Percentiles rank a stretch among this genome's conserved stretches.
These are phyloP conservation scores for Drosophila flavopinicola DNA, from an alignment of 2,888 invertebrate genomes.

Conservation along the genomic window DNA sequence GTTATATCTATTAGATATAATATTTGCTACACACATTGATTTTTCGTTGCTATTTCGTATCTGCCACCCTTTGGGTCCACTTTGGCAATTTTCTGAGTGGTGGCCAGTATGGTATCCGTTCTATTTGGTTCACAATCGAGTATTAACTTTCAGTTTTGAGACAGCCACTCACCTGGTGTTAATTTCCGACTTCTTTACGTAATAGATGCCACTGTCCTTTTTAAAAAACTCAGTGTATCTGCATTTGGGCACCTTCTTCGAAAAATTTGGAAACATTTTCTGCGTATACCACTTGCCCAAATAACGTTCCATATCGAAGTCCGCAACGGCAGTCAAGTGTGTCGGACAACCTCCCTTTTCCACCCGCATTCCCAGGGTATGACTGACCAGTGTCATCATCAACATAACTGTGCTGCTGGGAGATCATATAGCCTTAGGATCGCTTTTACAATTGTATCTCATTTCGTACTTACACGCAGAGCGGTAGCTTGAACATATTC, in stretches of 20 bases:
- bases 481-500: conserved; percentile 21
- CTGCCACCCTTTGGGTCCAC: neutral
- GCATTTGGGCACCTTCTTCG: conserved; percentile 1
- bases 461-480: conserved; percentile 11
- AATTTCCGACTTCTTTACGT: neutral
- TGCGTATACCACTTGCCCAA: conserved; percentile 44
- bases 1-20: too few relatives aligned
- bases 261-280: conserved; percentile 4
- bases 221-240: neutral
- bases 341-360: conserved; percentile 14
- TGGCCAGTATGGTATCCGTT: neutral
- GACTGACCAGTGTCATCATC: neutral
- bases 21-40: conserved; percentile 1
- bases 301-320: conserved; percentile 29
- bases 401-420: conserved; percentile 9
- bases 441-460: neutral
- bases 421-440: neutral
- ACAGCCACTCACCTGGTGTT: conserved; percentile 18
- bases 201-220: neutral
- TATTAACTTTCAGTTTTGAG: too few relatives aligned
- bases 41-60: neutral
- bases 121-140: conserved; percentile 8
- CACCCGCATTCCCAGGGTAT: neutral
- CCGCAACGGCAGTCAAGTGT: conserved; percentile 30
- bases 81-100: neutral